Evolutionary conservation across 2,113 vertebrate genomes (phyloP), one percentile per base, ranked within the genome.

Genomic region (Oplegnathus fasciatus): DNA sequence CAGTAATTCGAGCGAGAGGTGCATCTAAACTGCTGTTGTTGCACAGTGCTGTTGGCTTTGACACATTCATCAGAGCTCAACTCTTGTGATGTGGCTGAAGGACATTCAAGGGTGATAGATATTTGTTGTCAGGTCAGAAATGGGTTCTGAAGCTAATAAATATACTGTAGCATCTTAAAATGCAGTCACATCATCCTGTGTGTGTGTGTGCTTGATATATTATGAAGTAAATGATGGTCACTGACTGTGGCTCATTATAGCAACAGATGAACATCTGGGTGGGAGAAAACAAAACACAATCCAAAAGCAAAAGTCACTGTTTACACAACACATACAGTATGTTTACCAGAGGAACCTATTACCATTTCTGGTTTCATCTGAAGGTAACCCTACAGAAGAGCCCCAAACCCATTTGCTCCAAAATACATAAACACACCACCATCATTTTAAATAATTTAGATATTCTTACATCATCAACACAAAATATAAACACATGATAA

Each of bases 381-480:
- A 50, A 24, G 57, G 22, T 52, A 22, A 61, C 17, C 3, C 17
- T 10, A 15, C n/a, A 52, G 9, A 20, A 24, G 28, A 48, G 46
- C 17, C 28, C 13, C 4, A 26, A 40, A 64, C 26, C 44, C 17
- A 44, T 28, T 28, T 30, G 9, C 30, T 46, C 0, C 0, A 26
- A 60, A 17, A 68, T 0, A 30, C 28, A 57, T 4, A 28, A 32
- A 58, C 5, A 52, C 9, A 22, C 64, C 30, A 26, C 0, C 0
- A 18, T 32, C 2, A 6, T 28, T 32, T 48, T 6, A 18, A 55
- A 64, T 52, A 42, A 68, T 66, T 8, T 1, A 54, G 60, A 64
- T 17, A 81, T 72, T n/a, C 26, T 52, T 26, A 61, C 67, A 72
- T 62, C 22, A 26, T 44, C 24, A 58, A 54, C 62, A 71, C 6